Conservation (phyloP, 2,797 vertebrate species). For the Erethizon dorsatum region DNA sequence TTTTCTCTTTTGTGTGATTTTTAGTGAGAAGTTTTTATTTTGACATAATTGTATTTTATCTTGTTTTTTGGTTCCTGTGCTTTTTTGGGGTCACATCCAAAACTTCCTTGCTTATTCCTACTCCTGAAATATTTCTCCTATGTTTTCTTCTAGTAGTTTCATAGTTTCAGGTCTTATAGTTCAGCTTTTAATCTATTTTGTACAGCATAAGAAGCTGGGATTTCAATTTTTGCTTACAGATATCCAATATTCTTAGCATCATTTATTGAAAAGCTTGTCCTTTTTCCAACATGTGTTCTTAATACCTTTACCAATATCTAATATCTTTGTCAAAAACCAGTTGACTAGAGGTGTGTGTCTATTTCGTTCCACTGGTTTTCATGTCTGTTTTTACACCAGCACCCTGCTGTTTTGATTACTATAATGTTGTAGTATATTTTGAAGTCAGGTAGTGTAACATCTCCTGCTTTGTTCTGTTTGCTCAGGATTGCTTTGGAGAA, state of each 20-base stretch:
- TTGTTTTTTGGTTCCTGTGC: background rate
- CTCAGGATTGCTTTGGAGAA: background rate
- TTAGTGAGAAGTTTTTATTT: background rate
- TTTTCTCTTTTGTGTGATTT: background rate
- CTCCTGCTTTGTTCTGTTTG: background rate
- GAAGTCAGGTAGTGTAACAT: background rate
- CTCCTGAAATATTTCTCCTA: background rate
- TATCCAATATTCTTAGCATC: background rate
- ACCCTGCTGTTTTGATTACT: background rate
- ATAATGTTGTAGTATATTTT: background rate
- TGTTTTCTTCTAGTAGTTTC: background rate
- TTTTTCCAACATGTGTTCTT: background rate
- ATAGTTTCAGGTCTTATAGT: background rate
- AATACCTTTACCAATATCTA: background rate
- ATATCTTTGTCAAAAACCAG: background rate
- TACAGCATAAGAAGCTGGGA: too few species aligned
- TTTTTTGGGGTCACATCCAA: background rate
- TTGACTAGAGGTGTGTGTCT: background rate
- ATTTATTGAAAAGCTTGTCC: background rate
- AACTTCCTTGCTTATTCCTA: background rate
- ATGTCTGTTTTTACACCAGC: background rate
- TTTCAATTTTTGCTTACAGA: background rate
- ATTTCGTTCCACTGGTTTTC: background rate
- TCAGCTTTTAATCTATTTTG: background rate
- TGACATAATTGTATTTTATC: background rate